Evolutionary conservation across 2,888 invertebrate genomes (phyloP).

Genomic region (Cryptosula pallasiana): DNA sequence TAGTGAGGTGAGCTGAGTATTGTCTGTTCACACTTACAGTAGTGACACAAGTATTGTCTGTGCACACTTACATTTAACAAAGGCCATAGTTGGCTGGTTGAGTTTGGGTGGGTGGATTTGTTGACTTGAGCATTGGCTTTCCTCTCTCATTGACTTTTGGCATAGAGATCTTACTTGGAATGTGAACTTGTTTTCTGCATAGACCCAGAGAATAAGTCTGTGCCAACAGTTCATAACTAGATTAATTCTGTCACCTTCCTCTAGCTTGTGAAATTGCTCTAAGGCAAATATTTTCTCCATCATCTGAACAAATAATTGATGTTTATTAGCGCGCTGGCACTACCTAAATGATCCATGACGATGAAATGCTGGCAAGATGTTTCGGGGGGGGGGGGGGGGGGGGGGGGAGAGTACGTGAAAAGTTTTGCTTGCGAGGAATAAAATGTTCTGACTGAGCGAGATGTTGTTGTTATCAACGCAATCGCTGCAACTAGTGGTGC

Average conservation of each 20-base stretch:
- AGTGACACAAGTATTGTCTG: background rate
- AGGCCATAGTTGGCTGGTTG: constrained; percentile 19
- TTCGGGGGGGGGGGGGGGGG: no score
- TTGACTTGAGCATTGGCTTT: background rate
- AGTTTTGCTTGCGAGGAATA: no score
- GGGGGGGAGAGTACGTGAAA: no score
- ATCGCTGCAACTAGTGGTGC: no score
- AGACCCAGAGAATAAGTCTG: constrained; percentile 20
- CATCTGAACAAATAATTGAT: no score
- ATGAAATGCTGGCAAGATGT: no score
- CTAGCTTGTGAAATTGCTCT: background rate
- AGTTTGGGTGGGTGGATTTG: background rate
- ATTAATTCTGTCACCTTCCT: constrained; percentile 3
- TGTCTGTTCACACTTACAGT: no score
- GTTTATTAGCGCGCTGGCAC: no score
- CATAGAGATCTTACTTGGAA: background rate
- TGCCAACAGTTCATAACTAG: constrained; percentile 17
- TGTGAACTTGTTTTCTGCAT: constrained; percentile 20
- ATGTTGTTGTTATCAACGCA: no score
- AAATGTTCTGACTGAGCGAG: no score
- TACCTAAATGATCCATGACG: no score
- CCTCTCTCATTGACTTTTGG: background rate
- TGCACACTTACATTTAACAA: constrained; percentile 9
- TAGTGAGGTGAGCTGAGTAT: no score
- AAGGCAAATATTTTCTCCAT: background rate